Percentiles rank a stretch among this genome's conserved stretches.
Evolutionary conservation across 2,888 invertebrate species (phyloP).

Genomic region (Beris chalybata): DNA sequence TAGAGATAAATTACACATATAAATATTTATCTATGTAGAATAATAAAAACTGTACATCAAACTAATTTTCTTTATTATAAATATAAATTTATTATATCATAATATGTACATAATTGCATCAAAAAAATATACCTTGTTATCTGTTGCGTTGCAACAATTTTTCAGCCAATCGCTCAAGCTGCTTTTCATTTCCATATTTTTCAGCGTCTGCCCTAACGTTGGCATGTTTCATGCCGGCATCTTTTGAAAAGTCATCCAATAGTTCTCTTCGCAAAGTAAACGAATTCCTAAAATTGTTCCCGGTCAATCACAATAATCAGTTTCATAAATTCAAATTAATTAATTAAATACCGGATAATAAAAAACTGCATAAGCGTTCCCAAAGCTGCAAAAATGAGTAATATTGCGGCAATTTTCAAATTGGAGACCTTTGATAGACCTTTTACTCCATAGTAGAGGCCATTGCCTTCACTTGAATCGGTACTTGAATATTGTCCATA

Average conservation of each 20-base stretch:
- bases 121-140: not conserved
- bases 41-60: no score
- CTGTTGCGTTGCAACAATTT: slow-evolving; percentile 41
- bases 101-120: not conserved
- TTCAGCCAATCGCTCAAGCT: slow-evolving; percentile 52
- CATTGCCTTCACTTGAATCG: slow-evolving; percentile 45
- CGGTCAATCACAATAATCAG: not conserved
- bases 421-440: slow-evolving; percentile 66
- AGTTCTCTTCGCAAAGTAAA: slow-evolving; percentile 57
- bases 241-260: slow-evolving; percentile 58
- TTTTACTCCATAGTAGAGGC: slow-evolving; percentile 66
- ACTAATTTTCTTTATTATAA: not conserved
- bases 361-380: slow-evolving; percentile 64
- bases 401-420: slow-evolving; percentile 61
- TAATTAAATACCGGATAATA: slow-evolving; percentile 61
- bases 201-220: slow-evolving; percentile 60
- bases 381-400: slow-evolving; percentile 61
- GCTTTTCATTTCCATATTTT: slow-evolving; percentile 62
- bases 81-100: not conserved
- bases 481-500: not conserved
- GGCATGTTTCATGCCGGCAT: slow-evolving; percentile 59
- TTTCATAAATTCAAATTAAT: not conserved
- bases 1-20: no score
- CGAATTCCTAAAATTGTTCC: slow-evolving; percentile 58
- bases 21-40: no score